Base-by-base conservation (phyloP, 2,113 vertebrate genomes). In the Montifringilla adamsi region DNA sequence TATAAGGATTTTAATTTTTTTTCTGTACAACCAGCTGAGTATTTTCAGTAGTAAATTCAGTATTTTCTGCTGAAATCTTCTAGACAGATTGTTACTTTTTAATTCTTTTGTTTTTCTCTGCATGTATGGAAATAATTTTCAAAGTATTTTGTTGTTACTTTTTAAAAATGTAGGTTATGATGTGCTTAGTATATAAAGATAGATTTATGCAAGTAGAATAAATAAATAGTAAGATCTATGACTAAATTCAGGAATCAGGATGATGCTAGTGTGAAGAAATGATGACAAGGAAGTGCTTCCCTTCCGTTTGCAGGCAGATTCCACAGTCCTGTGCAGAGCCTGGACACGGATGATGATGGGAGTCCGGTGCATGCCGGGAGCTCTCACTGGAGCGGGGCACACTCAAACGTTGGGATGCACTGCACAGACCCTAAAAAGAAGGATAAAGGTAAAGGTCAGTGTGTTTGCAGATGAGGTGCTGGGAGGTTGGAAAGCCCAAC, bases 261-360 rank as follows among this genome's bases (percentile, higher is more conserved):
- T 23, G 18, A 56, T 75, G 43, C 17, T 50, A 5, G 14, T 26
- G 14, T 17, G 49, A 35, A 30, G 15, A 63, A 27, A 43, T 3
- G 28, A 37, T 56, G 77, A 66, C 22, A 68, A 76, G 69, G 75
- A 67, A 23, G 59, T 39, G 23, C 39, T 46, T 56, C 5, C 53
- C 31, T 22, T 59, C 3, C 52, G 23, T 69, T 50, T 68, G 55
- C 78, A 97, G 97, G 94, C 3, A 90, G 93, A 74, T 97, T 95
- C 87, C 94, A 96, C 73, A 91, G 91, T 35, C 62, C 94, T 2
- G 94, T 46, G 20, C 94, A 96, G 64, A 95, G 79, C 78, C 43
- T 89, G 23, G 97, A 97, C 92, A 97, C 94, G 0, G 96, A 97
- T 21, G 96, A 97, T 68, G 96, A 97, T 3, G 96, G 96, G 43